Percentiles rank a stretch among this genome's conserved stretches.
phyloP scores from a whole-genome alignment of 2,113 vertebrate genomes.

The Nothocercus nigrocapillus region DNA sequence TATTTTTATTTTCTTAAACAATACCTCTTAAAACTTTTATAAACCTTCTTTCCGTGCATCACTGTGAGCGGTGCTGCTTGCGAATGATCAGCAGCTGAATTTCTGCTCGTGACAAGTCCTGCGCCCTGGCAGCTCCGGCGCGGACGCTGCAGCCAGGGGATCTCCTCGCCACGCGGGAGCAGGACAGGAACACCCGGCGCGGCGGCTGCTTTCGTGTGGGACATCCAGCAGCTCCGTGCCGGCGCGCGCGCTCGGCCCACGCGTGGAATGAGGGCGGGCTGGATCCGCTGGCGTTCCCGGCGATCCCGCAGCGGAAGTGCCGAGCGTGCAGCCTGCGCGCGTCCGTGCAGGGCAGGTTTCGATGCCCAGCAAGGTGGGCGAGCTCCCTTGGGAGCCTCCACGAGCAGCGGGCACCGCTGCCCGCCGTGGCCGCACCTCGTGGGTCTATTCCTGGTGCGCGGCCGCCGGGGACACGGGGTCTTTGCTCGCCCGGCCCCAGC shows the following conservation, averaged over 20 bases:
- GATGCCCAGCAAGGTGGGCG: neutral
- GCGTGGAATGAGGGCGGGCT: neutral
- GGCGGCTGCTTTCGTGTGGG: neutral
- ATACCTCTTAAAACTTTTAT: rapidly evolving
- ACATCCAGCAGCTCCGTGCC: neutral
- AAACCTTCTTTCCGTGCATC: neutral
- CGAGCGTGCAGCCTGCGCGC: neutral
- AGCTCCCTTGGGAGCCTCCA: no score
- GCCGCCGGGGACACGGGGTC: neutral
- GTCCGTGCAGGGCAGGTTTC: neutral
- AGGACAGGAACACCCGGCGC: neutral
- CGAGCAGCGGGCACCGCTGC: rapidly evolving
- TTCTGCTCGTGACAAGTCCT: no score
- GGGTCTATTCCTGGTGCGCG: neutral
- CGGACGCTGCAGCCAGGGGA: neutral
- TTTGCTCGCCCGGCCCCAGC: neutral
- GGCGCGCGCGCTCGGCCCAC: rapidly evolving
- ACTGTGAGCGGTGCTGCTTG: neutral
- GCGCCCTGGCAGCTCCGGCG: no score
- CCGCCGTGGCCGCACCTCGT: neutral
- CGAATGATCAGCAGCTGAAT: neutral
- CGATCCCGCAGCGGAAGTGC: neutral
- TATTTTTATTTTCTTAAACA: neutral
- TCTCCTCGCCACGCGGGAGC: rapidly evolving
- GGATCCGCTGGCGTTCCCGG: neutral